Base-by-base conservation (phyloP, 2,888 invertebrate species). In the Ochropleura leucogaster region DNA sequence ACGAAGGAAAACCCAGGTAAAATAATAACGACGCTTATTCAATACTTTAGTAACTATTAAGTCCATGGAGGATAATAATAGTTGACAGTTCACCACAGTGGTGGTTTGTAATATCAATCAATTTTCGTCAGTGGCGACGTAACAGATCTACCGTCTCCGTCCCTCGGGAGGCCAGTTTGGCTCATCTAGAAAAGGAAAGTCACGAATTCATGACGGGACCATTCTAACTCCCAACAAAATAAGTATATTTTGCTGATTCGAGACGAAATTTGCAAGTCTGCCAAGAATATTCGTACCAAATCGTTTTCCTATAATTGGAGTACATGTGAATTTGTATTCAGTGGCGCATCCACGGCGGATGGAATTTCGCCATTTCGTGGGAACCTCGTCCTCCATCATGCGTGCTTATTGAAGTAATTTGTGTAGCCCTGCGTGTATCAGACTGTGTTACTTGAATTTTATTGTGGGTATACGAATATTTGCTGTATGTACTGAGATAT, bases 271-370 rank as follows among this genome's bases (percentile, higher is more conserved):
- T 96, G 96, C 96, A 96, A 96, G 95, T 96, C 95, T 96, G 96
- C 96, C 96, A 96, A 96, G 96, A 96, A 96, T 96, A 96, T 96
- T 96, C 94, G 94, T 95, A 96, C 93, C 95, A 96, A 96, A 96
- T 96, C 96, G 96, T 96, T 96, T 96, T 96, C 96, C 96, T 96
- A 96, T 96, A 96, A 96, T 96, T 96, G 96, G 96, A 96, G 95
- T 96, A 96, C 96, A 96, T 96, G 94, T 95, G 96, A 96, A 96
- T 96, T 96, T 95, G 96, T 96, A 96, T 96, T 96, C 96, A 96
- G 96, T 94, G 92, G 95, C 95, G 95, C 95, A 95, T 95, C 95
- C 92, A 94, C 93, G 91, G 94, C 92, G 94, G 94, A 95, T 95
- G 95, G 94, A 95, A 95, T 94, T 95, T 90, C 92, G 93, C 94